Evolutionary conservation across 2,888 invertebrate genomes (phyloP), one percentile per base, ranked within the genome.

Genomic region (Pimpla rufipes): DNA sequence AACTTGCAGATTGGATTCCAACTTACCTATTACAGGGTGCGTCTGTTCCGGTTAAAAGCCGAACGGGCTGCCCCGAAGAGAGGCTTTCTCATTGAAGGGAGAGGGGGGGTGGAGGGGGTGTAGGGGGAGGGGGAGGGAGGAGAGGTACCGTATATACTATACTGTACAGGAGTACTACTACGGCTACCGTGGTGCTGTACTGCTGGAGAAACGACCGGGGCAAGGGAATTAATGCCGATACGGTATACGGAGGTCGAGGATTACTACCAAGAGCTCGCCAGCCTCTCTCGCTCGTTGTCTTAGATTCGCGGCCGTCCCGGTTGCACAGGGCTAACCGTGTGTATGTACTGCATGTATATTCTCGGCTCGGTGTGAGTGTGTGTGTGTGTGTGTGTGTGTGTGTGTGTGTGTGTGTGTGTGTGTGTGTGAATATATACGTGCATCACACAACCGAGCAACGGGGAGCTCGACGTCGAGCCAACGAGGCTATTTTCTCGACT

Each of bases 1-100:
- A 93, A 93, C 92, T 93, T 93, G 93, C 92, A 93, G 93, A 93
- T 93, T 93, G 93, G 93, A 93, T 93, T 93, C 92, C 93, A 93
- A 93, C 93, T 93, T 93, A 92, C 92, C 93, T 93, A 93, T 93
- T 93, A 93, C 92, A 93, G 93, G 93, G 93, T 92, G 92, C 92
- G 93, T 93, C 93, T 93, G 93, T 93, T 93, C 91, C 93, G 92
- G 93, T 93, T 92, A 93, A 93, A 93, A 93, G 93, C 93, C 90
- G 90, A 87, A 85, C 76, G 55, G 73, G 67, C 59, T 35, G 64
- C 62, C 64, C 42, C 45, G 79, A 52, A 59, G 55, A 55, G 70
- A 40, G 57, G 74, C 71, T 78, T 70, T 78, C 78, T 70, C 82
- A 45, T 73, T 47, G 75, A 18, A 11, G 76, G 70, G 55, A 45